Conservation (phyloP, 1,140 invertebrate genomes). For the Drosophila oshimai region DNA sequence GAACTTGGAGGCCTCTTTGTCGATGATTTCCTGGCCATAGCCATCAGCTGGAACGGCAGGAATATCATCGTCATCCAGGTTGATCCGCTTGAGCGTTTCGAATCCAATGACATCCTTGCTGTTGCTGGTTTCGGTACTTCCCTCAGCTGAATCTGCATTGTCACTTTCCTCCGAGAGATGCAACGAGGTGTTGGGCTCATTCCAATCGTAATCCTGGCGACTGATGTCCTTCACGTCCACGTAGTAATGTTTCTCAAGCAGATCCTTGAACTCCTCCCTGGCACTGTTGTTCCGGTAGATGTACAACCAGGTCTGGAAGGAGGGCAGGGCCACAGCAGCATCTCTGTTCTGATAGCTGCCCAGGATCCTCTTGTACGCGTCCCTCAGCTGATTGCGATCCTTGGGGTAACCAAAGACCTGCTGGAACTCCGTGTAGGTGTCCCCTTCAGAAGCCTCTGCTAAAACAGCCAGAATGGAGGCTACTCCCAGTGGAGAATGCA, state of each 20-base stretch:
- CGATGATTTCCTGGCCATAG: slow-evolving; percentile 71
- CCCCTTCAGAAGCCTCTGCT: slow-evolving; percentile 85
- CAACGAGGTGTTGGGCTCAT: slow-evolving; percentile 58
- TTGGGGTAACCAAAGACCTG: slow-evolving; percentile 84
- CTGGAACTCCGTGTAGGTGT: slow-evolving; percentile 84
- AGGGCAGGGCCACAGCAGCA: slow-evolving; percentile 83
- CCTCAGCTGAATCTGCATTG: background rate
- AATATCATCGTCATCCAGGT: slow-evolving; percentile 62
- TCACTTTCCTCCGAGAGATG: slow-evolving; percentile 26
- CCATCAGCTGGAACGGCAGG: slow-evolving; percentile 26
- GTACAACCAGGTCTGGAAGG: slow-evolving; percentile 87
- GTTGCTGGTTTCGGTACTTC: slow-evolving; percentile 55
- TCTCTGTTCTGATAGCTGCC: slow-evolving; percentile 84
- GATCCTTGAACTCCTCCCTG: slow-evolving; percentile 85
- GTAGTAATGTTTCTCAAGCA: slow-evolving; percentile 85
- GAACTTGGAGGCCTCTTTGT: slow-evolving; percentile 78
- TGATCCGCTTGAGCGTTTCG: slow-evolving; percentile 75
- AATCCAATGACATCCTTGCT: slow-evolving; percentile 81
- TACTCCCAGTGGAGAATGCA: slow-evolving; percentile 86
- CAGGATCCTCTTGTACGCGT: slow-evolving; percentile 83
- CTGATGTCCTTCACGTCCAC: slow-evolving; percentile 85
- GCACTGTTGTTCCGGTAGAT: slow-evolving; percentile 86
- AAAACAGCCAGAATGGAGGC: slow-evolving; percentile 85
- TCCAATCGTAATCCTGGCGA: slow-evolving; percentile 81
- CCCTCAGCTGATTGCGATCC: slow-evolving; percentile 69